A percentile compares a stretch with the other conserved stretches of the same genome.
phyloP scores from a whole-genome alignment of 2,797 vertebrate genomes.

The Rhinella marina region DNA sequence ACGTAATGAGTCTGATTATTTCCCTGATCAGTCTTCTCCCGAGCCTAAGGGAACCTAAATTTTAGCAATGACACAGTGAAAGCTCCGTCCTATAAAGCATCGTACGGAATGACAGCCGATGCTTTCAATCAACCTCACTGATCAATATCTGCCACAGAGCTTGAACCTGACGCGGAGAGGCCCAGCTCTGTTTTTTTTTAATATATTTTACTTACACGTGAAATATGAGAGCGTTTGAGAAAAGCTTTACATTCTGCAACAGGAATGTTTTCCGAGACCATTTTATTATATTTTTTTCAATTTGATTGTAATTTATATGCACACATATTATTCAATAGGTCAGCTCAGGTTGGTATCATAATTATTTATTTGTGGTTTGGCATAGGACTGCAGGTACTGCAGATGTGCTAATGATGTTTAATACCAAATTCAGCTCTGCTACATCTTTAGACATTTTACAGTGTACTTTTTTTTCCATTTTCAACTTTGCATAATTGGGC shows the following conservation, averaged over 20 bases:
- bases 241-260: background rate
- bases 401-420: no score
- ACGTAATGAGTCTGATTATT: conserved; percentile 31
- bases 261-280: background rate
- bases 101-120: background rate
- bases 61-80: background rate
- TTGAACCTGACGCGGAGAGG: background rate
- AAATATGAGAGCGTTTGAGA: conserved; percentile 2
- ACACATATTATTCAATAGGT: background rate
- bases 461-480: background rate
- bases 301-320: background rate
- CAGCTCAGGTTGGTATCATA: no score
- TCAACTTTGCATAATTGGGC: background rate
- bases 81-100: background rate
- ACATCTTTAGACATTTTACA: background rate
- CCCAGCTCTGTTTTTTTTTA: background rate
- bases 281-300: background rate
- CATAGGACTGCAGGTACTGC: background rate
- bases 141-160: conserved; percentile 26
- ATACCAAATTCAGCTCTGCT: background rate
- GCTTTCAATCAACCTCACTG: background rate
- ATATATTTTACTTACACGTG: background rate
- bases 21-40: conserved; percentile 6
- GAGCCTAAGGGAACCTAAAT: background rate
- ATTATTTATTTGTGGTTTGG: no score